phyloP scores from a whole-genome alignment of 2,888 invertebrate genomes.

The Gnatocerus cornutus region DNA sequence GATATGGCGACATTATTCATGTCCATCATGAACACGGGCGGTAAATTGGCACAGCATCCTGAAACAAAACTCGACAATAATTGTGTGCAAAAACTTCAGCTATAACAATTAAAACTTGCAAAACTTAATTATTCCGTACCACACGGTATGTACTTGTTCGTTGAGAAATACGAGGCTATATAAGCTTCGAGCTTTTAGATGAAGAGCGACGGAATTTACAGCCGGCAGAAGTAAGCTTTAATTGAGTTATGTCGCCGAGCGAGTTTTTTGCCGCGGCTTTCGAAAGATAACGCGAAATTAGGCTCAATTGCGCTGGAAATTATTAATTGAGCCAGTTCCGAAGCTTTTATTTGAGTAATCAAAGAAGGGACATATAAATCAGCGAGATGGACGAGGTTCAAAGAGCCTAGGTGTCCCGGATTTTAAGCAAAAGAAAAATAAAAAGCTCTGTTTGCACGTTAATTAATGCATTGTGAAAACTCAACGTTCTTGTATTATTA shows the following conservation, averaged over 20 bases:
- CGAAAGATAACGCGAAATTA: conserved; percentile 23
- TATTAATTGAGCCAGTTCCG: conserved; percentile 7
- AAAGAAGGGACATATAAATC: not conserved
- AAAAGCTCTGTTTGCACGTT: not conserved
- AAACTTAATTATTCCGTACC: conserved; percentile 38
- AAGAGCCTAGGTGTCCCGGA: not conserved
- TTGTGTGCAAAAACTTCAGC: conserved; percentile 30
- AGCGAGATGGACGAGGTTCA: not conserved
- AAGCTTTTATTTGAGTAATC: conserved; percentile 6
- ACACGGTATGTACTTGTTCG: conserved; percentile 30
- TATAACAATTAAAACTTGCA: conserved; percentile 38
- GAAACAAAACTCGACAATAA: conserved; percentile 58
- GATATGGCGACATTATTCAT: conserved; percentile 85
- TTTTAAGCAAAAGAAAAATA: not conserved
- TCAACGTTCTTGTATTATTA: too few relatives aligned
- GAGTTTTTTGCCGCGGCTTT: conserved; percentile 18
- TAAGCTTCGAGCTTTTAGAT: conserved; percentile 18
- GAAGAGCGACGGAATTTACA: conserved; percentile 10
- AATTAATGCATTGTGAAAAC: too few relatives aligned
- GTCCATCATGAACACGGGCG: conserved; percentile 83
- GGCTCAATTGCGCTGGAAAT: conserved; percentile 6
- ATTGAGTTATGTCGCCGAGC: conserved; percentile 27
- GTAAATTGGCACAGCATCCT: conserved; percentile 75
- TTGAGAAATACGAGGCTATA: conserved; percentile 3
- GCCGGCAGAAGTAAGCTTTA: conserved; percentile 16